Evolutionary conservation across 64 coral and sea anemone genomes (phyloP).

Genomic region (Pocillopora verrucosa): DNA sequence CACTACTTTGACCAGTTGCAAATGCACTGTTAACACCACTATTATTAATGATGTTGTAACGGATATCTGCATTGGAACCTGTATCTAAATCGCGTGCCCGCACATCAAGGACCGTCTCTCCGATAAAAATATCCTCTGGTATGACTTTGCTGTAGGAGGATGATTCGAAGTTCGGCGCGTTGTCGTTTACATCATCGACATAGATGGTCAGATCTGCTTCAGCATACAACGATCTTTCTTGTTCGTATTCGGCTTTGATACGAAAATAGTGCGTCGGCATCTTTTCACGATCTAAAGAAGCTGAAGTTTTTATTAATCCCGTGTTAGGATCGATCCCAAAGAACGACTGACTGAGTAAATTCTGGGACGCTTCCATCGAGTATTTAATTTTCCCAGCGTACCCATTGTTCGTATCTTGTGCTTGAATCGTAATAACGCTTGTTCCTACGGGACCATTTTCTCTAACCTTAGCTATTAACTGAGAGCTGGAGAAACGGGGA

Average conservation of each 20-base stretch:
- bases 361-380: too few species aligned
- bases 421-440: constrained; percentile 57
- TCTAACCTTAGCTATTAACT: too few species aligned
- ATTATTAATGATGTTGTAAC: constrained; percentile 66
- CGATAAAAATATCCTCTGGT: constrained; percentile 64
- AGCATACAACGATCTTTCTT: constrained; percentile 20
- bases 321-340: too few species aligned
- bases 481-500: too few species aligned
- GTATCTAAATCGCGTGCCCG: constrained; percentile 68
- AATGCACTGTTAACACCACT: constrained; percentile 63
- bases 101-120: constrained; percentile 69
- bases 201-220: constrained; percentile 54
- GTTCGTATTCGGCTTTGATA: constrained; percentile 61
- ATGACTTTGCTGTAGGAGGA: constrained; percentile 57
- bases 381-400: too few species aligned
- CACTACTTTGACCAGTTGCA: constrained; percentile 40
- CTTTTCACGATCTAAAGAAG: constrained; percentile 54
- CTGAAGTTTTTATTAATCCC: too few species aligned
- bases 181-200: constrained; percentile 84
- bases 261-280: constrained; percentile 74
- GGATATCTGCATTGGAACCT: constrained; percentile 54
- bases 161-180: constrained; percentile 63
- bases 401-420: constrained; percentile 66
- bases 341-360: too few species aligned
- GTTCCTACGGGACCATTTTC: constrained; percentile 56